These are phyloP conservation scores for Excalfactoria chinensis DNA, from an alignment of 2,113 vertebrate genomes.

Conservation along the genomic window DNA sequence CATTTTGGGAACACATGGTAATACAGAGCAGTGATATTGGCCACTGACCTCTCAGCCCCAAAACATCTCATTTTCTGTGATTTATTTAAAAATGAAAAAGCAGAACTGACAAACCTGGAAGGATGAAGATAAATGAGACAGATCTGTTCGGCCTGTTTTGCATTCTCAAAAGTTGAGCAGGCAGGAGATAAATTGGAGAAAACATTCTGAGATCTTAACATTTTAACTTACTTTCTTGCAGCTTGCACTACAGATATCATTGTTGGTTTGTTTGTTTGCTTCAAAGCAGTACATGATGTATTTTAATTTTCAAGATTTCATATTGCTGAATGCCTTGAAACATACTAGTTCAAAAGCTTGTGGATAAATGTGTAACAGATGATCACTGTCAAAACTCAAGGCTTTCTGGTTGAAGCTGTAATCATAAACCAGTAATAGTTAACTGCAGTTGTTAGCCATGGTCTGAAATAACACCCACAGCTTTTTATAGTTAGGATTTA, in stretches of 20 bases:
- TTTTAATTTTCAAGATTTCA: background rate
- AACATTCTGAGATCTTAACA: background rate
- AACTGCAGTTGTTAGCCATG: background rate
- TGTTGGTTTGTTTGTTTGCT: background rate
- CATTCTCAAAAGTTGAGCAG: background rate
- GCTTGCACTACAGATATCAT: background rate
- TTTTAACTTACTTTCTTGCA: background rate
- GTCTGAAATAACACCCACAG: background rate
- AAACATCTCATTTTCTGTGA: background rate
- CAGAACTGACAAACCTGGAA: background rate
- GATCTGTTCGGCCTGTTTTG: too few species aligned
- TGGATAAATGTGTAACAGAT: background rate
- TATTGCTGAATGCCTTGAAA: background rate
- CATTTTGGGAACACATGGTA: background rate
- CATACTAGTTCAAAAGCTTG: background rate
- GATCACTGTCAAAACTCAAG: background rate
- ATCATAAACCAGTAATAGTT: background rate
- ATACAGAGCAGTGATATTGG: background rate
- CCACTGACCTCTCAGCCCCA: accelerated
- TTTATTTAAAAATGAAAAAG: background rate
- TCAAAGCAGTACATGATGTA: background rate
- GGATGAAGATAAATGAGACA: background rate
- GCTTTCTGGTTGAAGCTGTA: background rate
- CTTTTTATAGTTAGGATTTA: background rate
- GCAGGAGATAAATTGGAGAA: background rate